A percentile compares a stretch with the other conserved stretches of the same genome.
phyloP scores from a whole-genome alignment of 2,113 vertebrate species.

The Silurus meridionalis region DNA sequence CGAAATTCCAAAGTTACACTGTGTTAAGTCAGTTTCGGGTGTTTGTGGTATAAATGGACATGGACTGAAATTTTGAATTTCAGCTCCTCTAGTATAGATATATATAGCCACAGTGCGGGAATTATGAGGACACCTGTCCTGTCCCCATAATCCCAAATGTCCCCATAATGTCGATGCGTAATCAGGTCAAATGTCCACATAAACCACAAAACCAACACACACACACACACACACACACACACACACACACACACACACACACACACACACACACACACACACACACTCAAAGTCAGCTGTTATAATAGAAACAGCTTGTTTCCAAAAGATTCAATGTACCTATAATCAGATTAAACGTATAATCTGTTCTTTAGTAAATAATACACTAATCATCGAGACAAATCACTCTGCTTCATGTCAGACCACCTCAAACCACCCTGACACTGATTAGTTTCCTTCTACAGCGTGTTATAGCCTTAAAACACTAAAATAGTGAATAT shows the following conservation, averaged over 20 bases:
- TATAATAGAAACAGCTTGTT: background rate
- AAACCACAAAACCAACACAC: no score
- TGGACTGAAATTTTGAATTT: no score
- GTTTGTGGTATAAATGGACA: no score
- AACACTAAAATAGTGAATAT: background rate
- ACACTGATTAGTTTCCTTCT: background rate
- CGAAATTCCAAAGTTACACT: no score
- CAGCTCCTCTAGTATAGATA: no score
- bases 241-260: constrained; percentile 45
- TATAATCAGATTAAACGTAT: background rate
- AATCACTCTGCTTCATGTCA: background rate
- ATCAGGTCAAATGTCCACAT: no score
- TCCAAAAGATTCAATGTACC: background rate
- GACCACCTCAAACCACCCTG: background rate
- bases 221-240: constrained; percentile 81
- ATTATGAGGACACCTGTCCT: no score
- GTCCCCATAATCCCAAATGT: no score
- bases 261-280: constrained; percentile 34
- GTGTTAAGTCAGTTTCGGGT: no score
- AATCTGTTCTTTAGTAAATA: background rate
- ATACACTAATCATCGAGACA: background rate
- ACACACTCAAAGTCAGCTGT: background rate
- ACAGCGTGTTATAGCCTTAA: background rate
- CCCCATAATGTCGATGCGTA: no score
- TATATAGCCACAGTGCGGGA: no score